These are phyloP conservation scores for Aricia agestis DNA, from an alignment of 1,140 invertebrate species.

Conservation along the genomic window DNA sequence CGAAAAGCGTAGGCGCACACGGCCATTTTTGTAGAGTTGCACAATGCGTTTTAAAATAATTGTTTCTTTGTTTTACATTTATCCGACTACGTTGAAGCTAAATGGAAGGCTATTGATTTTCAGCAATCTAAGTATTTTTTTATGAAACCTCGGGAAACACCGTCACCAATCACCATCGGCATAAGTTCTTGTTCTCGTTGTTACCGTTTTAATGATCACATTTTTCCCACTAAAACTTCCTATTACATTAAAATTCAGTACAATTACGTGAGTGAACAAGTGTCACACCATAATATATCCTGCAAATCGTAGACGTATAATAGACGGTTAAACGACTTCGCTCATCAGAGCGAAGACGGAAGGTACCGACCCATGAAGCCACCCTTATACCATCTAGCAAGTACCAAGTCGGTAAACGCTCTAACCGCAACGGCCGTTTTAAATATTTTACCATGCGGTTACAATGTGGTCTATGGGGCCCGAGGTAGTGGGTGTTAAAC, in stretches of 20 bases:
- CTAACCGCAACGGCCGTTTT: slow-evolving; percentile 26
- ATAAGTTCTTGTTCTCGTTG: too few species aligned
- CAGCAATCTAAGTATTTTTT: too few species aligned
- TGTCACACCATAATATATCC: not conserved
- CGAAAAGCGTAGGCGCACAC: not conserved
- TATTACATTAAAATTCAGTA: not conserved
- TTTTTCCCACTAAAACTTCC: too few species aligned
- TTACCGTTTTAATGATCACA: too few species aligned
- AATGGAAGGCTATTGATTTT: too few species aligned
- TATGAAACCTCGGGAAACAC: too few species aligned
- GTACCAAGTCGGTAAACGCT: slow-evolving; percentile 26
- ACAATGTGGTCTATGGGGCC: not conserved
- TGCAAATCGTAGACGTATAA: not conserved
- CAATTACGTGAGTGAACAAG: not conserved
- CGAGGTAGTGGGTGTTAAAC: too few species aligned
- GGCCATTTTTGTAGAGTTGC: not conserved
- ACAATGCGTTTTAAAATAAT: too few species aligned
- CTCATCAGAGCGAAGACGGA: slow-evolving; percentile 6
- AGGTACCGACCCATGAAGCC: slow-evolving; percentile 28
- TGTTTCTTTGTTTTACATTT: too few species aligned
- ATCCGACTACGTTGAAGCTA: too few species aligned
- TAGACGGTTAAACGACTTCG: not conserved
- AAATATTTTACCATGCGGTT: slow-evolving; percentile 3
- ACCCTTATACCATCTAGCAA: slow-evolving; percentile 24
- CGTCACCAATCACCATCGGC: too few species aligned